Evolutionary conservation across 2,888 invertebrate species (phyloP), one percentile per base, ranked within the genome.

Genomic region (Chymomyza amoena): DNA sequence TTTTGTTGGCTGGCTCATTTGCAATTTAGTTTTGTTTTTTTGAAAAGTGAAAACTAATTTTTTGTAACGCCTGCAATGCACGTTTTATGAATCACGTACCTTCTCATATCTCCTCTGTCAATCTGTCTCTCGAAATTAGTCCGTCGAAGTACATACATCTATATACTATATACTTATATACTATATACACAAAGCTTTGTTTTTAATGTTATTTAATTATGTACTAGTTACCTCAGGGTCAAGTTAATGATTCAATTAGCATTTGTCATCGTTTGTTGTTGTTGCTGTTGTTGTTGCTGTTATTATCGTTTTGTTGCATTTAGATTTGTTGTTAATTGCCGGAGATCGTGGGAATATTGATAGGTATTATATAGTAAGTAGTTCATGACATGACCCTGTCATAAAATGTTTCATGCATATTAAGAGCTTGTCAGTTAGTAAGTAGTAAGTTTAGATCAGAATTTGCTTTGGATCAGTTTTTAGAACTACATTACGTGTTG

Each of bases 161-260:
- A 18, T 20, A 54, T 0, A 18, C 18, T 32, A 32, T 7, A 54
- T 3, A 54, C 2, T 10, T 20, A 54, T 18, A 54, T 18, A 54
- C 9, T 7, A 54, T 4, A 52, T 9, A 54, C 4, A 5, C 15
- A 4, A 51, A 13, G 20, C 10, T 54, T 54, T 54, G 16, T 54
- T 54, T 54, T 16, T 54, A 18, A 54, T 54, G 10, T 54, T 18
- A 18, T n/a, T 54, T 18, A 20, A 54, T 16, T 54, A 18, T 16
- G 54, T 54, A 20, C 9, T 16, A 20, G 54, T 18, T 18, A 54
- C 54, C 59, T 64, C 83, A 83, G 83, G 83, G 83, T 83, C 84
- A 83, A 70, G 79, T 82, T 81, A 83, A 83, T 83, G 84, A 83
- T 83, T 83, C 84, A 83, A 83, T 83, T 83, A 83, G 81, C 83